Evolutionary conservation across 1,140 invertebrate species (phyloP).

Genomic region (Physella acuta): DNA sequence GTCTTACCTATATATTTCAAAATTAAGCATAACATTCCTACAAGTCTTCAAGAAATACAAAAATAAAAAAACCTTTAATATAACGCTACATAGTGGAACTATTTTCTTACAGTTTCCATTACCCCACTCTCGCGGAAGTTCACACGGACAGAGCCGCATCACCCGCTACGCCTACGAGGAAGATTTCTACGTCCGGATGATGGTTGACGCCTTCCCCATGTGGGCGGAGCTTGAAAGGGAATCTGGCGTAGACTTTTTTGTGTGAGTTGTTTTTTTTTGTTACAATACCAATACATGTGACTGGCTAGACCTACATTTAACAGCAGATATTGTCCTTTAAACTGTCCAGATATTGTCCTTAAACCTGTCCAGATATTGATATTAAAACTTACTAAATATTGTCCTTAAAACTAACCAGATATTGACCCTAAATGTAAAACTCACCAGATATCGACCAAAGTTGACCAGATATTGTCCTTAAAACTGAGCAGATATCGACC

Average conservation of each 20-base stretch:
- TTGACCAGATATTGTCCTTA: background rate
- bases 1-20: too few species aligned
- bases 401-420: background rate
- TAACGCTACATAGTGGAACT: background rate
- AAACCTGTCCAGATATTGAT: background rate
- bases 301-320: too few species aligned
- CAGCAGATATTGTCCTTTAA: too few species aligned
- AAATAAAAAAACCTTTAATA: too few species aligned
- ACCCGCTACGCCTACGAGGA: constrained; percentile 49
- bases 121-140: constrained; percentile 54
- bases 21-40: too few species aligned
- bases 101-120: constrained; percentile 45
- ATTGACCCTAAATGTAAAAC: background rate
- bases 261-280: constrained; percentile 25
- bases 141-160: constrained; percentile 55
- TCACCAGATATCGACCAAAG: too few species aligned
- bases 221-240: constrained; percentile 45
- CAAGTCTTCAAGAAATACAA: too few species aligned
- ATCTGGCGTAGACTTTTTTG: constrained; percentile 32
- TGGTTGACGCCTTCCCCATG: constrained; percentile 45
- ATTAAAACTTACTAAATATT: background rate
- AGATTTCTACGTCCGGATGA: constrained; percentile 50
- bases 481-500: background rate
- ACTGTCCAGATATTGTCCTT: background rate
- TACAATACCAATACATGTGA: background rate